Base-by-base conservation (phyloP, 2,888 invertebrate species). In the Eudasyphora cyanicolor region DNA sequence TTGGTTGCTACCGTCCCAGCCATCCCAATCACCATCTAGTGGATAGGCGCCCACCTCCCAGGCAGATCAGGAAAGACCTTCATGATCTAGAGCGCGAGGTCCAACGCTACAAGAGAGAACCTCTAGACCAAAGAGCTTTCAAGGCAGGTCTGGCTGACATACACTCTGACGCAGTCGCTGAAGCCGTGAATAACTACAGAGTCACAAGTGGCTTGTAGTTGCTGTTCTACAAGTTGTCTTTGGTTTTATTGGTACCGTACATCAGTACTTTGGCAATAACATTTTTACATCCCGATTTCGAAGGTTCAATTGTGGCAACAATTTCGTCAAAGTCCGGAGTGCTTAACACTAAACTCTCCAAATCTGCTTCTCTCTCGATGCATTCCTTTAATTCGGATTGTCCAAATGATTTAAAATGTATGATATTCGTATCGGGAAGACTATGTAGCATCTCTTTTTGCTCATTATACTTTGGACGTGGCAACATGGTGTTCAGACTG, bases 251-350 rank as follows among this genome's bases (percentile, higher is more conserved):
- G 8, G 70, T 74, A 1, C 88, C 89, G 49, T 87, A 89, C 38
- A 90, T 71, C 14, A 89, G 19, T 0, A 91, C 88, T 80, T 91
- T 92, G 14, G 91, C 86, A 70, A 87, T 87, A 6, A 91, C 90
- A 19, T 87, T 87, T 85, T 92, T 92, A 86, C 92, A 92, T 0
- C 92, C 92, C 0, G 90, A 89, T 14, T 82, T 81, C 0, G 51
- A 19, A 0, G 86, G 86, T 80, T 91, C 87, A 32, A 88, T 88
- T 14, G 87, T 78, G 7, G 82, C 83, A n/a, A 88, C 69, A 67
- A 92, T 87, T 21, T 91, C 88, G 2, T 88, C 32, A 1, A 88
- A 75, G 62, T 87, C 79, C 7, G 38, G 49, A 17, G 83, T 76
- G 5, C 76, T 86, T 24, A 92, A n/a, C 2, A 71, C 32, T 8